Base-by-base conservation (phyloP, 2,888 invertebrate genomes). In the Ennomos quercinarius region DNA sequence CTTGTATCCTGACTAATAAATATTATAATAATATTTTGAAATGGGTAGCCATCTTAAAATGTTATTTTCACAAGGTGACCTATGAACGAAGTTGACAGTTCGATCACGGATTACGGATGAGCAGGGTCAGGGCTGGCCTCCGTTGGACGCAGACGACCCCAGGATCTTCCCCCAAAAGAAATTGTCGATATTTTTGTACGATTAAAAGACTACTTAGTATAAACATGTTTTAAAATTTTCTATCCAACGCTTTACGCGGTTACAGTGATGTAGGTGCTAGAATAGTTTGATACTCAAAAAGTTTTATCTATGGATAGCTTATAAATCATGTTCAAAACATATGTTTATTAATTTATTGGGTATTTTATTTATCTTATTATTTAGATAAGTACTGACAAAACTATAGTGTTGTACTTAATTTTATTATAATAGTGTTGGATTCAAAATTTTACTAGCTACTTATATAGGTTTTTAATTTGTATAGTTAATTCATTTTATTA, bases 171-270 rank as follows among this genome's bases (percentile, higher is more conserved):
- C 57, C 39, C 27, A 27, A 54, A 53, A 54, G 45, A 57, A 39
- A 57, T 37, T 55, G 58, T 45, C 47, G 48, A 65, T 67, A 69
- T 67, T 69, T 67, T 69, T 67, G 46, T 63, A 69, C 64, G 47
- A 62, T 62, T 52, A 57, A 47, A 57, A 59, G 61, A 63, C 58
- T 61, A 59, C 46, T 58, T 57, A 59, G 57, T 51, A 54, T 51
- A 57, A 38, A 52, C 57, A 53, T 46, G 40, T 55, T 63, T 44
- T 65, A 64, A 48, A 49, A 60, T 67, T 65, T 65, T 61, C 66
- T 58, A 63, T 59, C 54, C 63, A 56, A 63, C 49, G 57, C 56
- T 40, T 55, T 46, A 38, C 9, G 60, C 38, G 57, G 37, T 50
- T 50, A 50, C 41, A 12, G 11, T 40, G 36, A 45, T 35, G 57